These are phyloP conservation scores for Leuctra nigra DNA, from an alignment of 2,888 invertebrate species.

Conservation along the genomic window DNA sequence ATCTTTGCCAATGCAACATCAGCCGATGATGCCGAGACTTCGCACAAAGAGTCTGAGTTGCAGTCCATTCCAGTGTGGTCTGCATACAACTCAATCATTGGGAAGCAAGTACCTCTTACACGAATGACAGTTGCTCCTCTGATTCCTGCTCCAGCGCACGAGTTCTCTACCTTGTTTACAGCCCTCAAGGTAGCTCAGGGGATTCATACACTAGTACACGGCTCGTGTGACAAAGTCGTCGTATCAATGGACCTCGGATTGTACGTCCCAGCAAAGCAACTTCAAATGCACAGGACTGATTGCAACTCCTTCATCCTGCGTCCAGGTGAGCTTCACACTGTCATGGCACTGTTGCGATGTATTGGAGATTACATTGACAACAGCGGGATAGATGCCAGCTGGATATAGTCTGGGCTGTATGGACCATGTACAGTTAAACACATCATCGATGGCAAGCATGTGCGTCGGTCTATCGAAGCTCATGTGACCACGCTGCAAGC, in stretches of 20 bases:
- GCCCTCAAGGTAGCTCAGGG: conserved; percentile 15
- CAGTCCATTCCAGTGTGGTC: conserved; percentile 17
- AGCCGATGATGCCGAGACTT: background rate
- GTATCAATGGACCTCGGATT: conserved; percentile 4
- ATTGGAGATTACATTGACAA: conserved; percentile 6
- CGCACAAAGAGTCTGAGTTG: no score
- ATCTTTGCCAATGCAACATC: background rate
- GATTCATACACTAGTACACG: conserved; percentile 11
- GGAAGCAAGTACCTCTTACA: background rate
- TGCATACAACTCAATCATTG: conserved; percentile 11
- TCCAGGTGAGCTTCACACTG: conserved; percentile 23
- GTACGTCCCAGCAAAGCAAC: background rate
- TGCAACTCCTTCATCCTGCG: conserved; percentile 17
- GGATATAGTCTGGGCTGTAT: conserved; percentile 5
- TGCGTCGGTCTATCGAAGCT: background rate
- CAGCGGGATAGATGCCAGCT: conserved; percentile 8
- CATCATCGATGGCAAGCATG: conserved; percentile 9
- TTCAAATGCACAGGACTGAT: background rate
- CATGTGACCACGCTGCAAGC: conserved; percentile 1
- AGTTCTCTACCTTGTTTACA: conserved; percentile 18
- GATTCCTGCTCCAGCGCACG: conserved; percentile 6
- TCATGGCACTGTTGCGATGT: conserved; percentile 3
- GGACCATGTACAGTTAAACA: background rate
- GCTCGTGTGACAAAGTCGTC: conserved; percentile 12
- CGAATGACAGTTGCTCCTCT: background rate